Conservation (phyloP, 1,140 invertebrate genomes). For the Mylabris phalerata region DNA sequence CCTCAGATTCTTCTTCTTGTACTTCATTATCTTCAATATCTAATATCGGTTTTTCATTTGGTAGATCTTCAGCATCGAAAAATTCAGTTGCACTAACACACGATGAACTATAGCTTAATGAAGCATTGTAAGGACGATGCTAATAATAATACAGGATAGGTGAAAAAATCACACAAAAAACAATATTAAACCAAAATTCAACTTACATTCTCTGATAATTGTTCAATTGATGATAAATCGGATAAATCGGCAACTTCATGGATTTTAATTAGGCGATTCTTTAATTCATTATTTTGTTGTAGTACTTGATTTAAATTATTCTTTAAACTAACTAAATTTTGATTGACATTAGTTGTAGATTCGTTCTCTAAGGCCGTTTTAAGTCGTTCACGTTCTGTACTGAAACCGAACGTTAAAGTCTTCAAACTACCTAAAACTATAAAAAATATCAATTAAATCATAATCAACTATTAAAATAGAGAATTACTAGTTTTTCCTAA, state of each 20-base stretch:
- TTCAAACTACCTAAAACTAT: slow-evolving; percentile 52
- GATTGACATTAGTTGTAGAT: slow-evolving; percentile 28
- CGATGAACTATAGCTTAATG: slow-evolving; percentile 66
- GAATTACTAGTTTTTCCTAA: slow-evolving; percentile 57
- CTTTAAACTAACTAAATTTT: slow-evolving; percentile 47
- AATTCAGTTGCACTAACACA: slow-evolving; percentile 77
- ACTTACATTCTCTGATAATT: slow-evolving; percentile 44
- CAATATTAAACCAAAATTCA: background rate
- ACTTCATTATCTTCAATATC: slow-evolving; percentile 12
- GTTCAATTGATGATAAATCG: slow-evolving; percentile 48
- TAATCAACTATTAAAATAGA: background rate
- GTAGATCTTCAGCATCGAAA: slow-evolving; percentile 70
- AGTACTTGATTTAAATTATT: slow-evolving; percentile 57
- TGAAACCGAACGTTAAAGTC: slow-evolving; percentile 47
- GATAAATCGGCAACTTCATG: slow-evolving; percentile 56
- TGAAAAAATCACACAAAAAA: background rate
- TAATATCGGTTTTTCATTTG: slow-evolving; percentile 20
- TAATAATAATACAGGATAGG: slow-evolving; percentile 27
- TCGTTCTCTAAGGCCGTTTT: slow-evolving; percentile 49
- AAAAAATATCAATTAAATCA: slow-evolving; percentile 19
- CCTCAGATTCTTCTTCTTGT: slow-evolving; percentile 27
- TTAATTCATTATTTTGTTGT: slow-evolving; percentile 68
- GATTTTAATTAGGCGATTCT: slow-evolving; percentile 57
- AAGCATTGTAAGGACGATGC: slow-evolving; percentile 51
- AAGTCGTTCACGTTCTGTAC: slow-evolving; percentile 56